Conservation (phyloP, 1,140 invertebrate genomes). For the Macrobrachium nipponense region DNA sequence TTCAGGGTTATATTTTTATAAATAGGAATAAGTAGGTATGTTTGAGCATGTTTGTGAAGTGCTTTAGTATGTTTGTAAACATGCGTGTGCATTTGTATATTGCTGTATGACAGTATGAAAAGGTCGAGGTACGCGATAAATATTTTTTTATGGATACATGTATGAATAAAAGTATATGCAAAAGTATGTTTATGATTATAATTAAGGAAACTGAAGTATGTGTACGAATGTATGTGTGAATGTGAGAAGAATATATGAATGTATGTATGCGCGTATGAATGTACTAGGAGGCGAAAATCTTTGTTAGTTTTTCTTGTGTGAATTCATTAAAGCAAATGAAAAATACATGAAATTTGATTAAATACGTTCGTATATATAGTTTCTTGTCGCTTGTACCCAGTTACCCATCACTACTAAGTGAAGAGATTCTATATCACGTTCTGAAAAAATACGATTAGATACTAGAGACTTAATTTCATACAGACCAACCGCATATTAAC, state of each 20-base stretch:
- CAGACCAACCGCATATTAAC: not conserved
- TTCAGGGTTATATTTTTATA: too few relatives aligned
- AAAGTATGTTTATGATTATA: conserved; percentile 7
- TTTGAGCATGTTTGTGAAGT: not conserved
- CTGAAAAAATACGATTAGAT: too few relatives aligned
- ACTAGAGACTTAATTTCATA: too few relatives aligned
- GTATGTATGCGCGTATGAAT: conserved; percentile 3
- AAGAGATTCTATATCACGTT: too few relatives aligned
- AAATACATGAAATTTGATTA: too few relatives aligned
- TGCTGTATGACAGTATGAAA: too few relatives aligned
- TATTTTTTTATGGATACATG: conserved; percentile 16
- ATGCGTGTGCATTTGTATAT: not conserved
- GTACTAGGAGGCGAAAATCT: not conserved
- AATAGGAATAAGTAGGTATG: conserved; percentile 1
- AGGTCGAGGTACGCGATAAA: not conserved
- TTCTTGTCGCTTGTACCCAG: not conserved
- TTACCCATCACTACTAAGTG: too few relatives aligned
- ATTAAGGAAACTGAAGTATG: not conserved
- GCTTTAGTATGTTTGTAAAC: not conserved
- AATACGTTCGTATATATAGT: too few relatives aligned
- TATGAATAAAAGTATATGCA: conserved; percentile 21
- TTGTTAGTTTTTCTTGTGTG: not conserved
- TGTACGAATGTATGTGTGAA: conserved; percentile 12
- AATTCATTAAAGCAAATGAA: not conserved
- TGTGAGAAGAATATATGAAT: conserved; percentile 1